Percentiles rank a stretch among this genome's conserved stretches.
Evolutionary conservation across 2,113 vertebrate genomes (phyloP).

Genomic region (Bagarius yarrelli): DNA sequence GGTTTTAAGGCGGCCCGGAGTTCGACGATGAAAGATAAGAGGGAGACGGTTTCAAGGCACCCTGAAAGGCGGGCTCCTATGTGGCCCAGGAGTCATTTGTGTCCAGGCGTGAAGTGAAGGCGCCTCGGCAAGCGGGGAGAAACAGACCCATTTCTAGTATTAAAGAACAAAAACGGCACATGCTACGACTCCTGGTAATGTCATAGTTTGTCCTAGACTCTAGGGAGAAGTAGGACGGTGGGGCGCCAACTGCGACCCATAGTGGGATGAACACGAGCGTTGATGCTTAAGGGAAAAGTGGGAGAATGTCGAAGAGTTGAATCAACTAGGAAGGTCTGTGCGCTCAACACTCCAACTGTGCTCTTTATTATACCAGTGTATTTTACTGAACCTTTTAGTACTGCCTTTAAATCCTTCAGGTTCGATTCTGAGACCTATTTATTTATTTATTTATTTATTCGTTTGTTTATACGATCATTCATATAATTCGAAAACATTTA

Average conservation of each 20-base stretch:
- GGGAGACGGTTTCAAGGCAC: conserved; percentile 84
- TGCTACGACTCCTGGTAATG: conserved; percentile 12
- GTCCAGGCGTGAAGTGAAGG: conserved; percentile 23
- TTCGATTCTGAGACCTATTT: neutral
- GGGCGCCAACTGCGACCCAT: neutral
- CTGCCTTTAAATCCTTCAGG: neutral
- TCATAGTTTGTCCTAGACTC: neutral
- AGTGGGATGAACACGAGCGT: conserved; percentile 14
- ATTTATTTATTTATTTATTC: neutral
- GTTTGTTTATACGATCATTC: neutral
- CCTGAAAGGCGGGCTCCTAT: conserved; percentile 75
- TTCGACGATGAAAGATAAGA: conserved; percentile 85
- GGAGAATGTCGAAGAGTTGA: neutral
- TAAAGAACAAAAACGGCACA: conserved; percentile 36
- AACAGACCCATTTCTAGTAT: conserved; percentile 62
- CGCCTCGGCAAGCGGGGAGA: conserved; percentile 74
- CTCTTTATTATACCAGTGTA: neutral
- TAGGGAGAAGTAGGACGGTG: neutral
- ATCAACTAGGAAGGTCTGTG: conserved; percentile 29
- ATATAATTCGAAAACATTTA: too few relatives aligned
- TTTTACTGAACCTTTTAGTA: neutral
- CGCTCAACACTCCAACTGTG: neutral
- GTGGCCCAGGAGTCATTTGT: conserved; percentile 57
- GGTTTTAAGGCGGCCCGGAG: conserved; percentile 88
- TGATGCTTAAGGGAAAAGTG: neutral